Evolutionary conservation across 2,113 vertebrate genomes (phyloP), one percentile per base, ranked within the genome.

Genomic region (Holacanthus passer): DNA sequence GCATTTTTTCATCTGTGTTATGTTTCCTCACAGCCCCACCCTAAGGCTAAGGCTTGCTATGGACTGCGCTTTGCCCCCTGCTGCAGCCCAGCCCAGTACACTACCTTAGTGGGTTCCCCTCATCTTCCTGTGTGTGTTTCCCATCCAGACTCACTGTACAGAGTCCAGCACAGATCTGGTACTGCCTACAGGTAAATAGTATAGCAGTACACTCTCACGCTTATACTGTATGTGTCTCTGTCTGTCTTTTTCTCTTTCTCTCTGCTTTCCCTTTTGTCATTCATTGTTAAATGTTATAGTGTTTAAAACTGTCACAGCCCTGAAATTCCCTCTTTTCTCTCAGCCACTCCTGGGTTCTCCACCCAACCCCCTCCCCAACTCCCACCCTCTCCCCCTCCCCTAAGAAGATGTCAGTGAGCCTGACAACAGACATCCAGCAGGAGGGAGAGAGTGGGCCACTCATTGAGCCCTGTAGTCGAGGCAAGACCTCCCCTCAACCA

Each of bases 331-430:
- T 43, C 13, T 52, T 41, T 53, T 77, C 1, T 69, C 63, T 22
- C 39, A 92, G 92, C 85, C 79, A 77, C 85, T 88, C 68, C 90
- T 93, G 91, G 91, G 91, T 92, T 75, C 79, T 89, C 85, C 79
- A 87, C 87, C 91, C 90, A 82, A 77, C 87, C 89, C 91, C 89
- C 84, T 87, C 85, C 89, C 91, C 87, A 78, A 67, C 70, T 87
- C 90, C 91, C 91, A 87, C 92, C 92, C 84, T 93, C 86, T 88
- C 92, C 92, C 89, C 87, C 91, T 91, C 89, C 86, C 89, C 71
- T 67, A 89, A 87, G 79, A 94, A 93, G 88, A 95, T 95, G 95
- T 96, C 95, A 83, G 84, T 94, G 87, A 93, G 93, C 85, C 87
- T 94, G 86, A 89, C 88, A 76, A 73, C 93, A 67, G 95, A 95